Percentiles rank a stretch among this genome's conserved stretches.
phyloP scores from a whole-genome alignment of 2,888 invertebrate species.

The Siphonodentalium dalli region DNA sequence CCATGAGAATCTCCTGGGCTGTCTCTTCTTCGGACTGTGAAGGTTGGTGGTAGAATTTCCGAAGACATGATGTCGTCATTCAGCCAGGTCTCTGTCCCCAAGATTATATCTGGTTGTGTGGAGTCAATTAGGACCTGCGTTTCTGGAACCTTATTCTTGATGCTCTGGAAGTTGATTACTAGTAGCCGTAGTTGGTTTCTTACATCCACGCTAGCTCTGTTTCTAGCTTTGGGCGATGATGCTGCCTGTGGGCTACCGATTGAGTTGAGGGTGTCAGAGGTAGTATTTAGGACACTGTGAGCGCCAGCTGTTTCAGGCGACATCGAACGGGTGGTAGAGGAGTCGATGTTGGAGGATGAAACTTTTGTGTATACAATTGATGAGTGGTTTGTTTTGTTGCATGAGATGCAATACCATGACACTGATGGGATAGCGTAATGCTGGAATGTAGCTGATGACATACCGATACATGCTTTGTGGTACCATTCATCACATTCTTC shows the following conservation, averaged over 20 bases:
- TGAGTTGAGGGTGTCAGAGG: not conserved
- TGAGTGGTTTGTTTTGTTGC: not conserved
- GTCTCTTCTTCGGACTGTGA: not conserved
- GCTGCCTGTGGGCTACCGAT: not conserved
- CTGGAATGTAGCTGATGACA: not conserved
- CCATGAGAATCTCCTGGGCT: not conserved
- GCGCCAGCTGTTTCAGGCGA: too few species aligned
- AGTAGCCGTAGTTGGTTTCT: conserved; percentile 1
- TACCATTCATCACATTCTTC: conserved; percentile 4
- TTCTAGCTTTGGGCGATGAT: conserved; percentile 1
- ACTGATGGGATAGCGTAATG: not conserved
- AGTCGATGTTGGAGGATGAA: too few species aligned
- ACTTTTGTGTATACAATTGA: not conserved
- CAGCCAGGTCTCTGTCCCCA: conserved; percentile 17
- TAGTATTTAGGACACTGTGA: not conserved
- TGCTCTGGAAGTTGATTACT: conserved; percentile 6
- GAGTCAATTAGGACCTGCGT: not conserved
- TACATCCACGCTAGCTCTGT: not conserved
- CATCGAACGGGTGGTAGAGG: too few species aligned
- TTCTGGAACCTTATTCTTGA: conserved; percentile 1
- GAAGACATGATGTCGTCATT: not conserved
- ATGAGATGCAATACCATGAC: not conserved
- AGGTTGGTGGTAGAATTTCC: conserved; percentile 1
- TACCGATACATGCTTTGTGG: conserved; percentile 2
- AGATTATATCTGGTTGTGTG: conserved; percentile 3